A percentile compares a stretch with the other conserved stretches of the same genome.
Conservation (phyloP, 2,888 invertebrate species). For the Drosophila suboccidentalis region DNA sequence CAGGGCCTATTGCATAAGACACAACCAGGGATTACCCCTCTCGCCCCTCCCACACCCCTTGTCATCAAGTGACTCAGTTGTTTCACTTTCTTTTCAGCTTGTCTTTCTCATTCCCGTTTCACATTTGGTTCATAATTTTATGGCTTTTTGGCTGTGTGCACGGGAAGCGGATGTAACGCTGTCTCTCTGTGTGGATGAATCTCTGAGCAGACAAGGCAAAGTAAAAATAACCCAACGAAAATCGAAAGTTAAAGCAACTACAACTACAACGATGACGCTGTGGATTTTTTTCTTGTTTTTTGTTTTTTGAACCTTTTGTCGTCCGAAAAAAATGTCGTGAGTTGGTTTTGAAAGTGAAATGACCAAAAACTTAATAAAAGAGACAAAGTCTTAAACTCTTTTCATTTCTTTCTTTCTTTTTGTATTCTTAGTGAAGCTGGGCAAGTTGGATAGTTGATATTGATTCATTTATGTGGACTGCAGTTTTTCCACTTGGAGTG, state of each 20-base stretch:
- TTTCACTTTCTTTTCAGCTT: conserved; percentile 65
- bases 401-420: background rate
- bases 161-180: conserved; percentile 77
- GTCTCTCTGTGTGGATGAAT: conserved; percentile 14
- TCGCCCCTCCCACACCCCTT: background rate
- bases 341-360: conserved; percentile 80
- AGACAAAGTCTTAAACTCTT: conserved; percentile 14
- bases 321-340: conserved; percentile 63
- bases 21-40: conserved; percentile 9
- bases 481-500: conserved; percentile 38
- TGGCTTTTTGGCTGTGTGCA: conserved; percentile 66
- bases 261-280: conserved; percentile 64
- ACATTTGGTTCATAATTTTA: conserved; percentile 75
- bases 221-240: conserved; percentile 62
- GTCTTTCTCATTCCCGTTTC: conserved; percentile 55
- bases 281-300: conserved; percentile 44
- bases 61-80: conserved; percentile 30
- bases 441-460: conserved; percentile 3
- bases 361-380: conserved; percentile 59
- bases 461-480: conserved; percentile 27
- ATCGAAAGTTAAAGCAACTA: conserved; percentile 75
- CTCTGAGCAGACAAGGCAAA: conserved; percentile 6
- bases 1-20: conserved; percentile 73
- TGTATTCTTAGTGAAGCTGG: conserved; percentile 13
- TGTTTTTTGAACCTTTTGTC: conserved; percentile 54